Base-by-base conservation (phyloP, 2,888 invertebrate species). In the Acleris emargana region DNA sequence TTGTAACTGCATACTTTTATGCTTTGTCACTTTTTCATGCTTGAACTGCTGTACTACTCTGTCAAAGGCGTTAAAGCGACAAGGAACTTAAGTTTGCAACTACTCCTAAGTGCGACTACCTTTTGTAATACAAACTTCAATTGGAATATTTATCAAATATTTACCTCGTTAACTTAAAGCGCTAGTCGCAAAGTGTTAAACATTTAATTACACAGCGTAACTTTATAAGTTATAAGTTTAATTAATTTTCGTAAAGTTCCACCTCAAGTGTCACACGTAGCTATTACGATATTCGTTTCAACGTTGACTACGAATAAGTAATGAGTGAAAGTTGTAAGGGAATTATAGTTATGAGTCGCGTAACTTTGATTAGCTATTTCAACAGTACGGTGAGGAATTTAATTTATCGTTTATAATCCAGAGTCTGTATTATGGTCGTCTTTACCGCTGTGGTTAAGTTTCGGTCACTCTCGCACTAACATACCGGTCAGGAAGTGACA, bases 201-300 rank as follows among this genome's bases (percentile, higher is more conserved):
- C 71, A 74, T 77, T 76, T 77, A 75, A 73, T 76, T 74, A 69
- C 74, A 73, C 69, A 68, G 54, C 66, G 68, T 70, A 74, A 78
- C 78, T 74, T 79, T 77, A 72, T 69, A 76, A 78, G 73, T 79
- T 77, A 73, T 69, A 76, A 78, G 73, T 81, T 78, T 76, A 82
- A 83, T 84, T 84, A 83, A 79, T 79, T 81, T 80, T 76, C 72
- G 68, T 70, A 73, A 71, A 75, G 77, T 76, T 73, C 67, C 62
- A 67, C 73, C 71, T 71, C 72, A 68, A 55, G 66, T 72, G 69
- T 60, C 57, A 61, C 51, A 51, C 57, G 57, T 52, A 42, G 61
- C 53, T 58, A 62, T 67, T 55, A 62, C 45, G 54, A 53, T 50
- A 59, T 59, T 59, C 58, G 51, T 67, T 58, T 63, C 16, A 42